phyloP scores from a whole-genome alignment of 1,140 invertebrate species.

The Akabosia matsudoensis region DNA sequence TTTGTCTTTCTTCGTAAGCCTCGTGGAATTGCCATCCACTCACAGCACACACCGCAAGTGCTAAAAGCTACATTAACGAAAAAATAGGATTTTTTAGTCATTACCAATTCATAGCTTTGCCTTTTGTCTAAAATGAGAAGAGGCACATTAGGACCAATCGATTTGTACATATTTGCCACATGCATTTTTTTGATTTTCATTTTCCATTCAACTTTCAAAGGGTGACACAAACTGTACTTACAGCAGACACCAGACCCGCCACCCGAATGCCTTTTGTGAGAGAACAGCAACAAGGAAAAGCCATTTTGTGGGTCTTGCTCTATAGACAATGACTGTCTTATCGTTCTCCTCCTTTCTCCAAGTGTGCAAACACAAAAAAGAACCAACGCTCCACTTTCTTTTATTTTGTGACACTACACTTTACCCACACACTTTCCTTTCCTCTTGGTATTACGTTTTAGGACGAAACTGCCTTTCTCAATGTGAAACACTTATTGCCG shows the following conservation, averaged over 20 bases:
- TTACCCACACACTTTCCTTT: not conserved
- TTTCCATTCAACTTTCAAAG: not conserved
- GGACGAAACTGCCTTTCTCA: too few relatives aligned
- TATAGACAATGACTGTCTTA: not conserved
- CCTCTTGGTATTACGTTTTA: too few relatives aligned
- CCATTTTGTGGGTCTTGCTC: not conserved
- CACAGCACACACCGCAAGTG: not conserved
- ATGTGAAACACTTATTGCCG: too few relatives aligned
- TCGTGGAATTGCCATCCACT: not conserved
- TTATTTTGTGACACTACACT: not conserved
- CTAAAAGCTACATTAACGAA: not conserved
- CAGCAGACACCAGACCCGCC: not conserved
- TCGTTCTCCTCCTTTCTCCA: not conserved
- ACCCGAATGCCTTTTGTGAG: not conserved
- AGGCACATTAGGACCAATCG: too few relatives aligned
- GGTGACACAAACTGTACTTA: not conserved
- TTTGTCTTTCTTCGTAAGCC: not conserved
- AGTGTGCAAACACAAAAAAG: not conserved
- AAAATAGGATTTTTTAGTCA: not conserved
- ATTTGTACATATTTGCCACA: not conserved
- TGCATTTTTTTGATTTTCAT: not conserved
- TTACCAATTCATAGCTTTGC: too few relatives aligned
- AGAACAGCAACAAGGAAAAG: conserved; percentile 11
- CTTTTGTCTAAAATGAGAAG: too few relatives aligned
- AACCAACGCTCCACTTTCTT: not conserved